Evolutionary conservation across 2,888 invertebrate genomes (phyloP), one percentile per base, ranked within the genome.

Genomic region (Nemotelus pantherinus): DNA sequence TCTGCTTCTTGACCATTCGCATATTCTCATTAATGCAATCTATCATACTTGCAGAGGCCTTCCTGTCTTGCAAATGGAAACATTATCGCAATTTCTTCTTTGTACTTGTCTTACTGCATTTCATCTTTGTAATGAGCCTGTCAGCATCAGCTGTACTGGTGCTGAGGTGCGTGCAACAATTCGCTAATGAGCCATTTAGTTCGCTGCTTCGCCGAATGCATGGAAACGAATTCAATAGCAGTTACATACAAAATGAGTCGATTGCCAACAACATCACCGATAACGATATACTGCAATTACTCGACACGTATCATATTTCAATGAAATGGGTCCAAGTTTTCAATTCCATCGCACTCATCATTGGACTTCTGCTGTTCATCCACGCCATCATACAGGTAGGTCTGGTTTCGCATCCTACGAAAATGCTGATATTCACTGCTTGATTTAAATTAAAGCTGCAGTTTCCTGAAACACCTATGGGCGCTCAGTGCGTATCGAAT

Each of bases 11-110:
- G 25, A 25, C 25, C 25, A 25, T 25, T 25, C 25, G 25, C 25
- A 25, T 25, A 25, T 25, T 25, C 25, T 25, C 25, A 25, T 25
- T 25, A 25, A 25, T 25, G 25, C 25, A 25, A 25, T 25, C 25
- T 25, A 25, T 25, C 25, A 25, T 25, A 1, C 79, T 79, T 79
- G 4, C 74, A 84, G 88, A 88, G 81, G 83, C 87, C 7, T 89
- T 88, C 81, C 84, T 89, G 50, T 85, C 84, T 47, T 82, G 89
- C 45, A 90, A 90, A 83, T 90, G 90, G 90, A 81, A 85, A n/a
- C 87, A 85, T 80, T 86, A 89, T 41, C 84, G 88, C 63, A 83
- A 84, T 64, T 88, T 89, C 80, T 90, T 90, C 81, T 88, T 87
- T 76, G 80, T 87, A 43, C 83, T 88, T 68, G 85, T 88, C 6